Evolutionary conservation across 2,888 invertebrate species (phyloP), one percentile per base, ranked within the genome.

Genomic region (Hirtodrosophila cameraria): DNA sequence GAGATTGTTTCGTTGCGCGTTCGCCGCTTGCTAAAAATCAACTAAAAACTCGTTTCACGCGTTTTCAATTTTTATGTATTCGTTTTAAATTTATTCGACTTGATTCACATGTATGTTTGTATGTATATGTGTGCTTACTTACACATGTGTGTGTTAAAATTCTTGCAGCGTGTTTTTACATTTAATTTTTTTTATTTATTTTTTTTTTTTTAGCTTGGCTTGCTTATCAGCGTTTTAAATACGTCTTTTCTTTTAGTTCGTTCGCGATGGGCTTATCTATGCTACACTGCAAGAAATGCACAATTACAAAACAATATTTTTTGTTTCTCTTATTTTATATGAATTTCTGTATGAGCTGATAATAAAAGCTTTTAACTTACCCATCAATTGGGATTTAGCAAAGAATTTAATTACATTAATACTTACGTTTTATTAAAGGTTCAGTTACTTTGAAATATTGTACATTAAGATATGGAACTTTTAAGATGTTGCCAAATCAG

Each of bases 11-110:
- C 16, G 82, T 60, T 73, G 70, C 77, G 73, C 80, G 62, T 65
- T 67, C 63, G 80, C 49, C 79, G 82, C 71, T 78, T 55, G 79
- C 75, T 79, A 42, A 78, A 72, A 68, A 72, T 85, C 70, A 73
- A 80, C 80, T 85, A 86, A 85, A 82, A 82, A 82, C 86, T 83
- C 65, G 75, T 59, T 82, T 79, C 85, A 78, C 79, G 68, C 85
- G 68, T 62, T 81, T 84, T 43, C 62, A 68, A 71, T 78, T 79
- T 70, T 81, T 74, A 78, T 82, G 75, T 66, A 71, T 70, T 60
- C 72, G 61, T 35, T 55, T 80, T 80, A 41, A 65, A 70, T 73
- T 68, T 46, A 79, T 50, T 66, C 53, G 42, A 39, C 41, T 43
- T 50, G n/a, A 46, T 12, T 41, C 42, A 41, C 60, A 53, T 13